These are phyloP conservation scores for Pelodiscus sinensis DNA, from an alignment of 2,113 vertebrate species.

Conservation along the genomic window DNA sequence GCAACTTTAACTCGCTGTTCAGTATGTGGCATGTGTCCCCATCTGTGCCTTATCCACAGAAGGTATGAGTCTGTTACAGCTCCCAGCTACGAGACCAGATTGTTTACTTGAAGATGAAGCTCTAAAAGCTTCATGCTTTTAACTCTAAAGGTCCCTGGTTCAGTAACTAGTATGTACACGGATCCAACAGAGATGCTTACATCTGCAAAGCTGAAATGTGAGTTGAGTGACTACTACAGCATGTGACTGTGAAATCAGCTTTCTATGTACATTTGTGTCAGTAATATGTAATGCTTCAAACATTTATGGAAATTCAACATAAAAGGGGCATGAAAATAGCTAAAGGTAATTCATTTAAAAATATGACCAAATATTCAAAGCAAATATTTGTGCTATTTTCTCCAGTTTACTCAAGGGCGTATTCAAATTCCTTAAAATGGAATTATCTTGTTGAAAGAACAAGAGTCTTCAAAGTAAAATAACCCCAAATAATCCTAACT, in stretches of 20 bases:
- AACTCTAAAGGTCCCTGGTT: neutral
- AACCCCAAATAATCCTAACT: neutral
- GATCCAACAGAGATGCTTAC: neutral
- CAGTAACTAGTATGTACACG: neutral
- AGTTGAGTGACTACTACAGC: neutral
- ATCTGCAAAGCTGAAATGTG: neutral
- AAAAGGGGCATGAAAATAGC: neutral
- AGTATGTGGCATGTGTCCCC: neutral
- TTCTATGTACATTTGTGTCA: neutral
- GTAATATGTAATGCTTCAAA: neutral
- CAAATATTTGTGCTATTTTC: neutral
- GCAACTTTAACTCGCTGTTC: neutral
- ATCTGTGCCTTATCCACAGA: accelerated
- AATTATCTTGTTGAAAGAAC: neutral
- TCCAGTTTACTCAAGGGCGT: neutral
- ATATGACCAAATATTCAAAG: neutral
- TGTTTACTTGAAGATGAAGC: slow-evolving; percentile 2
- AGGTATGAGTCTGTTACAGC: neutral
- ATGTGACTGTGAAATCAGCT: neutral
- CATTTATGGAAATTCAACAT: neutral
- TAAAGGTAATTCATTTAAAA: neutral
- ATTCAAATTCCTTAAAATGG: neutral
- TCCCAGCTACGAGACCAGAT: neutral
- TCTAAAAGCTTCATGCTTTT: slow-evolving; percentile 15
- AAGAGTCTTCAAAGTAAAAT: neutral